Base-by-base conservation (phyloP, 2,797 vertebrate species). In the Neosilurus mollespiculum region DNA sequence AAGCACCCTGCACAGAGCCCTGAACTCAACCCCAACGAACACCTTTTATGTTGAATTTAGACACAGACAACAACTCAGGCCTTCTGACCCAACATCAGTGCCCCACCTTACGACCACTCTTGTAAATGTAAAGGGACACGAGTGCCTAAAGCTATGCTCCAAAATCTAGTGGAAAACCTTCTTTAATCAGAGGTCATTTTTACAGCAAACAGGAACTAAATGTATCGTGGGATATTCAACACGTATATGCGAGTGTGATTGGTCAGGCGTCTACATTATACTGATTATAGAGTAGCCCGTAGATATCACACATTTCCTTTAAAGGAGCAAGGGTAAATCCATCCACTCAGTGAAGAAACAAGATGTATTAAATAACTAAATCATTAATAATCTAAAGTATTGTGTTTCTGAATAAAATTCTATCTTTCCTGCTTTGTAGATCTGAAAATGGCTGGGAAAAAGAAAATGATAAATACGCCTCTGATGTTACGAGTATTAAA, bases 371-470 rank as follows among this genome's bases (percentile, higher is more conserved):
- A 37, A 59, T 61, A 15, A 12, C 34, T 61, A n/a, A n/a, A 37
- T 76, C 58, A 73, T 56, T 3, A 76, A 22, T 59, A 81, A 62
- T 66, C 64, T 26, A 15, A 24, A 30, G 16, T 24, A 15, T 30
- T 66, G 8, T 64, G 58, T 34, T 10, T 59, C 12, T 59, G 9
- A 49, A 26, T 61, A 11, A 71, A 37, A 26, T 22, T 22, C 1
- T 9, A 67, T 20, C 66, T 43, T 53, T 24, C 24, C n/a, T 26
- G 49, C 4, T 73, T 71, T 69, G 24, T 61, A 87, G 86, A 69
- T 54, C 70, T n/a, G 65, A 79, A 82, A 56, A 76, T 20, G 67
- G 30, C 15, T 3, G 9, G 12, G 56, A 59, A 64, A 84, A 64
- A 18, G 64, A 80, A 86, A 66, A 4, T 43, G 62, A 30, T 54